Percentiles rank a stretch among this genome's conserved stretches.
phyloP scores from a whole-genome alignment of 1,140 invertebrate genomes.

The Aphelenchoides fujianensis region DNA sequence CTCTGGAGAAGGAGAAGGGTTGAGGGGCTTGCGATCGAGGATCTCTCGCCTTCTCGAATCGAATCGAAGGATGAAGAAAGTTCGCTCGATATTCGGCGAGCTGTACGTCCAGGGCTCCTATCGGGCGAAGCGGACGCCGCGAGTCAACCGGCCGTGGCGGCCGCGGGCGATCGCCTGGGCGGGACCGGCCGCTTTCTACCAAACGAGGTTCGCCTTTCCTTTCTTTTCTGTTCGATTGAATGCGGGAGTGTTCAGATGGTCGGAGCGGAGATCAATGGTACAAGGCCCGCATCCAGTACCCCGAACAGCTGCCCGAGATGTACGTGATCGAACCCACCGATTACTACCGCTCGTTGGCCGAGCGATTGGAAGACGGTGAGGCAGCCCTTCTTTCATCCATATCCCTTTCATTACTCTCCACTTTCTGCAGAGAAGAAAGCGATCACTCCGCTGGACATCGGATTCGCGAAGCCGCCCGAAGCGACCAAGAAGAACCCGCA shows the following conservation, averaged over 20 bases:
- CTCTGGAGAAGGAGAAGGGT: no score
- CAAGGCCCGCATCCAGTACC: conserved; percentile 60
- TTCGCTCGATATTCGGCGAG: conserved; percentile 43
- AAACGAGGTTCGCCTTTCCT: conserved; percentile 43
- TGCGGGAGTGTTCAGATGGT: conserved; percentile 58
- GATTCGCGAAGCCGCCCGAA: conserved; percentile 1
- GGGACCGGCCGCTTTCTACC: conserved; percentile 56
- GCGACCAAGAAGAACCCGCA: neutral
- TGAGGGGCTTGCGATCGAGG: no score
- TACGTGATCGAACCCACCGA: conserved; percentile 57
- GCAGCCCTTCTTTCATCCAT: no score
- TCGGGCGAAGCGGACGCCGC: conserved; percentile 47
- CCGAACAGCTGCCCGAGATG: conserved; percentile 55
- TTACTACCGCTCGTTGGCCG: conserved; percentile 29
- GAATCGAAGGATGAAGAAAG: conserved; percentile 19
- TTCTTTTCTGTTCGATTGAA: conserved; percentile 2
- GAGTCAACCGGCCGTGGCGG: conserved; percentile 51
- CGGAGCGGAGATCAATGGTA: conserved; percentile 60
- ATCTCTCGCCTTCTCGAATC: no score
- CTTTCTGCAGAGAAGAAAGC: neutral
- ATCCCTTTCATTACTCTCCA: conserved; percentile 5
- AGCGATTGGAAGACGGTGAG: conserved; percentile 27
- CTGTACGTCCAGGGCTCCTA: conserved; percentile 42
- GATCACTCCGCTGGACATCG: neutral
- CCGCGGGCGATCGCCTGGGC: conserved; percentile 60